phyloP scores from a whole-genome alignment of 2,888 invertebrate genomes.

The Stenichneumon culpator region DNA sequence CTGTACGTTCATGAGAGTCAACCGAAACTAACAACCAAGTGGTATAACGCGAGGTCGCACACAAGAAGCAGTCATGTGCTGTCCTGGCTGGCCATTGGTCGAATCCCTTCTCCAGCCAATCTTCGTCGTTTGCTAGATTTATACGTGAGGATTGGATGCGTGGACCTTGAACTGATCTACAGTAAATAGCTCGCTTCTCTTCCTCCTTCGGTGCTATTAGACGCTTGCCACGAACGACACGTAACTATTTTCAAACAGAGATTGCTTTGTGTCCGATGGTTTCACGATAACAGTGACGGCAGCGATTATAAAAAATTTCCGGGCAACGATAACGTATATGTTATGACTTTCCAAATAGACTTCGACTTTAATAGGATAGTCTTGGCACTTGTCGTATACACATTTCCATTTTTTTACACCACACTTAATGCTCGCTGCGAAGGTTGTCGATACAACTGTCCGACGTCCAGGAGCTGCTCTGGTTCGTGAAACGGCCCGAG shows the following conservation, averaged over 20 bases:
- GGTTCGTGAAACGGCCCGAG: background rate
- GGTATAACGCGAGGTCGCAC: background rate
- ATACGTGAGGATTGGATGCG: too few relatives aligned
- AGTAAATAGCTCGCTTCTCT: background rate
- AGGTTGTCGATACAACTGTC: too few relatives aligned
- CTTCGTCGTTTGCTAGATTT: background rate
- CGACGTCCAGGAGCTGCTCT: background rate
- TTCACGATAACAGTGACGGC: too few relatives aligned
- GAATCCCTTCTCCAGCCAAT: background rate
- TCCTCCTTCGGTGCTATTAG: background rate
- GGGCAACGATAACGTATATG: too few relatives aligned
- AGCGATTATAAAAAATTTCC: too few relatives aligned
- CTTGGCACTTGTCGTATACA: too few relatives aligned
- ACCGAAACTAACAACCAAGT: background rate
- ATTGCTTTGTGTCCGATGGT: too few relatives aligned
- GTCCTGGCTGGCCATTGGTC: background rate
- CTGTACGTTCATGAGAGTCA: background rate
- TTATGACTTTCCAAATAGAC: too few relatives aligned
- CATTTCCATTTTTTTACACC: too few relatives aligned
- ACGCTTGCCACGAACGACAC: background rate
- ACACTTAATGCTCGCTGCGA: too few relatives aligned
- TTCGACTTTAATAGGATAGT: too few relatives aligned
- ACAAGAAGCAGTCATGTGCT: background rate
- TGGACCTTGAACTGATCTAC: background rate
- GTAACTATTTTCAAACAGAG: background rate